These are phyloP conservation scores for Dicrostonyx torquatus DNA, from an alignment of 2,797 vertebrate species.

Conservation along the genomic window DNA sequence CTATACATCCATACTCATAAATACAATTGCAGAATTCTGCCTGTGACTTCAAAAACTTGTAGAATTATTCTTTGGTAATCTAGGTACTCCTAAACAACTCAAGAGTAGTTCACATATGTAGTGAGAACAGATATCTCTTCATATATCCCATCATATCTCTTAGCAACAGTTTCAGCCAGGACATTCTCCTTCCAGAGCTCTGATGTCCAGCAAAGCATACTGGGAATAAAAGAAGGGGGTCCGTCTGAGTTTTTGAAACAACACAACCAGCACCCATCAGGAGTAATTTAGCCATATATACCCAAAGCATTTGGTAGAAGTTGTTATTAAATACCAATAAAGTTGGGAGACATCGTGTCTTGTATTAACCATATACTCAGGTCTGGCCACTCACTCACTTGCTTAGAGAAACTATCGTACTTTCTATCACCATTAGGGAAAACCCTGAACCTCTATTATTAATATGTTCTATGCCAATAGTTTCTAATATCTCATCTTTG, in stretches of 20 bases:
- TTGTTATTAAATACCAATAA: background rate
- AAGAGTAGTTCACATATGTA: background rate
- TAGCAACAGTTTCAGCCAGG: background rate
- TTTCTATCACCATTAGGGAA: rapidly evolving
- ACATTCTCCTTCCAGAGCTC: background rate
- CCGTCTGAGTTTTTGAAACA: background rate
- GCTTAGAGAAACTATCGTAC: background rate
- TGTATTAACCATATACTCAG: background rate
- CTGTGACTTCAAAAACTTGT: background rate
- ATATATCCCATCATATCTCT: background rate
- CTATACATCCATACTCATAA: background rate
- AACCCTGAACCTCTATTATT: background rate
- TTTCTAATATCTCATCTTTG: slow-evolving; percentile 30
- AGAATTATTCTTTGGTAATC: background rate
- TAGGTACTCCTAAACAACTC: background rate
- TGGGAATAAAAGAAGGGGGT: background rate
- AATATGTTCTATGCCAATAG: background rate
- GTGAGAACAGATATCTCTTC: background rate
- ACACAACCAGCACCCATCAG: background rate
- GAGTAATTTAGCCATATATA: background rate
- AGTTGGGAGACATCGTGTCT: background rate
- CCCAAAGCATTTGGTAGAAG: too few species aligned
- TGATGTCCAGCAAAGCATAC: background rate
- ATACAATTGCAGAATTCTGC: background rate
- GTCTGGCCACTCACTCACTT: background rate